A percentile compares a stretch with the other conserved stretches of the same genome.
Evolutionary conservation across 2,888 invertebrate genomes (phyloP).

Genomic region (Cephus rjabovi): DNA sequence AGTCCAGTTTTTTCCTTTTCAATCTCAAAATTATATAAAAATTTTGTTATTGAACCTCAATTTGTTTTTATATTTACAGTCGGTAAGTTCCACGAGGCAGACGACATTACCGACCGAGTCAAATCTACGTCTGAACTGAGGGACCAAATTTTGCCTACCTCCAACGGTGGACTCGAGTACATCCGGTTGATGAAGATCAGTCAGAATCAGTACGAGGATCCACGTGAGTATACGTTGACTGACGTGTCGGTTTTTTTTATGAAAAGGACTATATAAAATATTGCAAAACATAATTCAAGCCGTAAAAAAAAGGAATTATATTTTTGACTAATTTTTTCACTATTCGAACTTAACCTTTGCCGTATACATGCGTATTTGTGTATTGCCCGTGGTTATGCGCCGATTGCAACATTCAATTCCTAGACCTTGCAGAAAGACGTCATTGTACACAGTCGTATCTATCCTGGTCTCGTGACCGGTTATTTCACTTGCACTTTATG

Average conservation of each 20-base stretch:
- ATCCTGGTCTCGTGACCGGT: not conserved
- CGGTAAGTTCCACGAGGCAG: not conserved
- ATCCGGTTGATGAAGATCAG: conserved; percentile 72
- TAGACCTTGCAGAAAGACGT: not conserved
- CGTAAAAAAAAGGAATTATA: not conserved
- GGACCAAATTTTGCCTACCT: not conserved
- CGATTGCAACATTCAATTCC: not conserved
- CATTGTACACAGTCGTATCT: not conserved
- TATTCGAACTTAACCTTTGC: not conserved
- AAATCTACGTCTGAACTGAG: not conserved
- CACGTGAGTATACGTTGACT: conserved; percentile 47
- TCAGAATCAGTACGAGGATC: conserved; percentile 68
- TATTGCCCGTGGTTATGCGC: not conserved
- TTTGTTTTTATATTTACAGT: not conserved
- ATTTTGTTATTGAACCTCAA: not conserved
- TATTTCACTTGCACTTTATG: not conserved
- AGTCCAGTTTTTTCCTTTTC: too few species aligned
- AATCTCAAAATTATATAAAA: too few species aligned
- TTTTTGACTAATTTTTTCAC: not conserved
- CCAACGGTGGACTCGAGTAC: conserved; percentile 66
- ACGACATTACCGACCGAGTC: not conserved
- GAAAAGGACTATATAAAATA: not conserved
- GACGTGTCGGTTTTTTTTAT: not conserved
- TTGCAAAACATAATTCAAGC: not conserved
- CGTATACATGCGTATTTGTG: not conserved